A percentile compares a stretch with the other conserved stretches of the same genome.
Evolutionary conservation across 2,888 invertebrate species (phyloP).

Genomic region (Kuschelorhynchus macadamiae): DNA sequence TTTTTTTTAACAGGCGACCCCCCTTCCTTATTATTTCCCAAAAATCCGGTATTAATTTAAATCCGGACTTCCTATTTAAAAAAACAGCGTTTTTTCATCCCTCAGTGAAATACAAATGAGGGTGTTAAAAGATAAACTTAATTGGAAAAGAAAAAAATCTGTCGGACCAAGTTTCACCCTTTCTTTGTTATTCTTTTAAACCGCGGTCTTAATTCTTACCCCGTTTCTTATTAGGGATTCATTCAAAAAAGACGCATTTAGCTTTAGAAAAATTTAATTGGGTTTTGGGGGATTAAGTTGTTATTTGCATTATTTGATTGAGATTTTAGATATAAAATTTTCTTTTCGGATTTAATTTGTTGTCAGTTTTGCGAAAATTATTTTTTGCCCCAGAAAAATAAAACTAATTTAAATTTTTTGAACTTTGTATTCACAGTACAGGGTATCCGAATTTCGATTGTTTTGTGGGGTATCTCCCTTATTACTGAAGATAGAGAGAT

Average conservation of each 20-base stretch:
- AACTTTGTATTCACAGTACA: too few species aligned
- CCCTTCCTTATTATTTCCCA: neutral
- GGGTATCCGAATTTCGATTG: too few species aligned
- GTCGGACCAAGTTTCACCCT: slow-evolving; percentile 23
- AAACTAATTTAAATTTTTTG: too few species aligned
- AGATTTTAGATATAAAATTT: neutral
- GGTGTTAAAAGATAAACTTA: slow-evolving; percentile 37
- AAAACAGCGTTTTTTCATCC: neutral
- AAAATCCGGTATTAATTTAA: slow-evolving; percentile 23
- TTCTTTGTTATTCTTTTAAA: slow-evolving; percentile 16
- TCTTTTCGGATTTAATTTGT: too few species aligned
- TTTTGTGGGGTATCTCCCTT: too few species aligned
- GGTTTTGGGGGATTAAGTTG: neutral
- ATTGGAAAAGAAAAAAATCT: slow-evolving; percentile 37
- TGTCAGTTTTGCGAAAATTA: too few species aligned
- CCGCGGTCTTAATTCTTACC: slow-evolving; percentile 5
- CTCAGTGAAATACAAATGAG: slow-evolving; percentile 6
- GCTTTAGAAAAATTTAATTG: neutral
- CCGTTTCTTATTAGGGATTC: neutral
- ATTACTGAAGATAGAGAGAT: too few species aligned
- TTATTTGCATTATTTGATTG: slow-evolving; percentile 8
- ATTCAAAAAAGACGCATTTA: too few species aligned
- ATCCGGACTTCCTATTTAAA: slow-evolving; percentile 15
- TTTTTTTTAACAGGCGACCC: slow-evolving; percentile 6
- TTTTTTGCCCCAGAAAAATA: too few species aligned